phyloP scores from a whole-genome alignment of 1,140 invertebrate species.

The Physella acuta region DNA sequence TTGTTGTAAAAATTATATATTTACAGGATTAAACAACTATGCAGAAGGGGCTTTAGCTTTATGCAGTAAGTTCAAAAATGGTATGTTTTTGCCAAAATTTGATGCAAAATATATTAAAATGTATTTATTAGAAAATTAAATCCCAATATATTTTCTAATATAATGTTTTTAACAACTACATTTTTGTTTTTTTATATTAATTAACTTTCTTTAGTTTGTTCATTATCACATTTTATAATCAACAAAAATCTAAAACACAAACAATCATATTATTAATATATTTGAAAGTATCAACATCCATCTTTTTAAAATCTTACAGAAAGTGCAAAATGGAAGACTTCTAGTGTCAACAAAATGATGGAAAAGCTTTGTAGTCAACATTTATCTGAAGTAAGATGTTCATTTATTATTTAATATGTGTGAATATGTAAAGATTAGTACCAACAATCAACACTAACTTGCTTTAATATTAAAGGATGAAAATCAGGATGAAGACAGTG shows the following conservation, averaged over 20 bases:
- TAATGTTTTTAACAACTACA: not conserved
- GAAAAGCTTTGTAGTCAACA: no score
- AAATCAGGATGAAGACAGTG: no score
- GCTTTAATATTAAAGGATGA: no score
- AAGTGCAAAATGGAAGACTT: no score
- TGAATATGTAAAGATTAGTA: no score
- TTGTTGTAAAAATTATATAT: constrained; percentile 5
- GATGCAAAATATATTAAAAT: not conserved
- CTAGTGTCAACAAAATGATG: no score
- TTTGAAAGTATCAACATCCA: no score
- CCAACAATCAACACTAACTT: no score
- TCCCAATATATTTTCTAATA: not conserved
- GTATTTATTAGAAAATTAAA: not conserved
- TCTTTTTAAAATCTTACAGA: no score
- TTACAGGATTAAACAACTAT: constrained; percentile 18
- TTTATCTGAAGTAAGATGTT: no score
- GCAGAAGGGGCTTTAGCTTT: constrained; percentile 13
- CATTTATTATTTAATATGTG: no score
- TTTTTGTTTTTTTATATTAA: not conserved
- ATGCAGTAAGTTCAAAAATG: constrained; percentile 19
- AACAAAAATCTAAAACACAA: not conserved
- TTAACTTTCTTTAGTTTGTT: not conserved
- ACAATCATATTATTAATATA: no score
- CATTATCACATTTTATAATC: not conserved
- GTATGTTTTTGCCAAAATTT: constrained; percentile 3